Percentiles rank a stretch among this genome's conserved stretches.
These are phyloP conservation scores for Tautogolabrus adspersus DNA, from an alignment of 2,113 vertebrate genomes.

Conservation along the genomic window DNA sequence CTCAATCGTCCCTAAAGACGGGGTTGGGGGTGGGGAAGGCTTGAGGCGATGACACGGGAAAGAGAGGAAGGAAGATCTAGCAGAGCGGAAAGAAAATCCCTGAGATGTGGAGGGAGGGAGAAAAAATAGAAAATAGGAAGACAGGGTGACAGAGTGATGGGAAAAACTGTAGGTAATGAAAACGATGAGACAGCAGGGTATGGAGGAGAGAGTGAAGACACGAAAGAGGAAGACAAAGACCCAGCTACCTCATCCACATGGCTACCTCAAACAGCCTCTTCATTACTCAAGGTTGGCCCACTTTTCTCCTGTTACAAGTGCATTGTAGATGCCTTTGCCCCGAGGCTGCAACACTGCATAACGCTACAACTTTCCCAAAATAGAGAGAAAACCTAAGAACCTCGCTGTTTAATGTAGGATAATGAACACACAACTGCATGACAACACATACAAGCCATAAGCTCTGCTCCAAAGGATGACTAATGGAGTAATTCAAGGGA, in stretches of 20 bases:
- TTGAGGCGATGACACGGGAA: constrained; percentile 42
- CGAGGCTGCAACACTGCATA: constrained; percentile 44
- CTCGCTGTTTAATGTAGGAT: constrained; percentile 8
- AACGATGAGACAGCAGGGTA: constrained; percentile 16
- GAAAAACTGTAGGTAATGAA: constrained; percentile 20
- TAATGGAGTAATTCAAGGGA: constrained; percentile 4
- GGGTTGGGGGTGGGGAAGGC: constrained; percentile 20
- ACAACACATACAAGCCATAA: background rate
- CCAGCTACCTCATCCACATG: constrained; percentile 21
- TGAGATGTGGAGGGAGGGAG: constrained; percentile 7
- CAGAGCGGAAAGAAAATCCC: constrained; percentile 46
- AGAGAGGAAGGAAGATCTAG: constrained; percentile 52
- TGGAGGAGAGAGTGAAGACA: background rate
- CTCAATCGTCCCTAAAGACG: constrained; percentile 33
- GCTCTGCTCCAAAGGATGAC: background rate
- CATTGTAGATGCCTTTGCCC: constrained; percentile 33
- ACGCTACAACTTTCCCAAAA: constrained; percentile 11
- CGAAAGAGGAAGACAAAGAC: constrained; percentile 21
- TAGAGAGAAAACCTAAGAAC: background rate
- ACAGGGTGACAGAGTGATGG: constrained; percentile 39
- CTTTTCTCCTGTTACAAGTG: constrained; percentile 41
- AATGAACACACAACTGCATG: background rate
- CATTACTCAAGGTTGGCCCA: constrained; percentile 38
- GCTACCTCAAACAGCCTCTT: constrained; percentile 26
- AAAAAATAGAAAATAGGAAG: constrained; percentile 6